Conservation (phyloP, 2,113 vertebrate species). For the Pedionomus torquatus region DNA sequence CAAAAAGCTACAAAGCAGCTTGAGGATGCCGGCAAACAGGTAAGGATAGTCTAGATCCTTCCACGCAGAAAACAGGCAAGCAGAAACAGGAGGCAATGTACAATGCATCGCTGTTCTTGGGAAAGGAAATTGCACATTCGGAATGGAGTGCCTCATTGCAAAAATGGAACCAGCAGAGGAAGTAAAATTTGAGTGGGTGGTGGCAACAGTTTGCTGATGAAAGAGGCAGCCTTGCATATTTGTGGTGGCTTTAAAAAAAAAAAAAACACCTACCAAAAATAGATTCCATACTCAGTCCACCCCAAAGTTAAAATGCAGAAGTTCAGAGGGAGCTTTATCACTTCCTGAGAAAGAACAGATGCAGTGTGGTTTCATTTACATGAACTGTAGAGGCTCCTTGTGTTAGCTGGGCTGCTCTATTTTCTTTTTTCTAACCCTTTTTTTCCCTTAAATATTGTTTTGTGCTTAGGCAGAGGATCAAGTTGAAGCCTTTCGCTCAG, state of each 20-base stretch:
- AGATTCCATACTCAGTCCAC: constrained; percentile 56
- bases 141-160: constrained; percentile 31
- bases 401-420: background rate
- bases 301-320: constrained; percentile 74
- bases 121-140: constrained; percentile 26
- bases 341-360: constrained; percentile 74
- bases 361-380: constrained; percentile 57
- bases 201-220: constrained; percentile 72
- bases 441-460: background rate
- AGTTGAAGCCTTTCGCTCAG: constrained; percentile 18
- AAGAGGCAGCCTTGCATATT: constrained; percentile 67
- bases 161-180: constrained; percentile 66
- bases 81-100: accelerated
- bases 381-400: background rate
- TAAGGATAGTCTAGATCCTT: background rate
- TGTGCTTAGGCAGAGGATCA: constrained; percentile 44
- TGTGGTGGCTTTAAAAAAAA: constrained; percentile 42
- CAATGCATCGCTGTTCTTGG: accelerated
- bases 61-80: accelerated
- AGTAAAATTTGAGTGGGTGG: constrained; percentile 70
- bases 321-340: constrained; percentile 66
- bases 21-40: background rate
- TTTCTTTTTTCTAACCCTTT: background rate
- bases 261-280: background rate
- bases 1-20: background rate